Conservation (phyloP, 2,888 invertebrate species). For the Xestia c-nigrum region DNA sequence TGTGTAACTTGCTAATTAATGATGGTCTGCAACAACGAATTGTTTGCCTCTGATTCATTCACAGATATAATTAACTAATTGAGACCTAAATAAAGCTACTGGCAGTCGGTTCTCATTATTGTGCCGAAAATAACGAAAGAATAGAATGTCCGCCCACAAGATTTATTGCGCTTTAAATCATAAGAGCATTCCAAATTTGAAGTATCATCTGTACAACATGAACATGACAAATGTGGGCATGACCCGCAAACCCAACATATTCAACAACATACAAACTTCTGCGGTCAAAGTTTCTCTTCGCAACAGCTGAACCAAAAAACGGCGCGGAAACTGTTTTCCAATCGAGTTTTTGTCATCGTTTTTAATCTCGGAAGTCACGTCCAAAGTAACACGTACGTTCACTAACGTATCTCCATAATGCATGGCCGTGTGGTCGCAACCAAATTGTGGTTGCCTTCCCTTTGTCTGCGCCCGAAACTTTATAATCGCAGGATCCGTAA, state of each 20-base stretch:
- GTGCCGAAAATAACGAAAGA: constrained; percentile 39
- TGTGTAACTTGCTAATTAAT: constrained; percentile 56
- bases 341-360: constrained; percentile 67
- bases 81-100: constrained; percentile 25
- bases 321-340: constrained; percentile 64
- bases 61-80: constrained; percentile 51
- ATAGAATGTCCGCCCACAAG: constrained; percentile 25
- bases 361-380: constrained; percentile 80
- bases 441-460: constrained; percentile 75
- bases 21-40: constrained; percentile 33
- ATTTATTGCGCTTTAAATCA: constrained; percentile 13
- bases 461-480: constrained; percentile 82
- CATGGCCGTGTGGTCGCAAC: constrained; percentile 79
- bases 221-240: constrained; percentile 16
- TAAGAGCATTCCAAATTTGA: constrained; percentile 19
- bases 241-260: constrained; percentile 34
- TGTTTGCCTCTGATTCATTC: constrained; percentile 54
- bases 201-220: constrained; percentile 7
- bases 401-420: constrained; percentile 74
- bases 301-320: constrained; percentile 61
- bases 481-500: constrained; percentile 84
- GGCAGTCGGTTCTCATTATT: constrained; percentile 49
- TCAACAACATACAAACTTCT: constrained; percentile 24
- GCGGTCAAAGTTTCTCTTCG: constrained; percentile 59
- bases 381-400: constrained; percentile 72